Base-by-base conservation (phyloP, 2,113 vertebrate genomes). In the Ciconia boyciana region DNA sequence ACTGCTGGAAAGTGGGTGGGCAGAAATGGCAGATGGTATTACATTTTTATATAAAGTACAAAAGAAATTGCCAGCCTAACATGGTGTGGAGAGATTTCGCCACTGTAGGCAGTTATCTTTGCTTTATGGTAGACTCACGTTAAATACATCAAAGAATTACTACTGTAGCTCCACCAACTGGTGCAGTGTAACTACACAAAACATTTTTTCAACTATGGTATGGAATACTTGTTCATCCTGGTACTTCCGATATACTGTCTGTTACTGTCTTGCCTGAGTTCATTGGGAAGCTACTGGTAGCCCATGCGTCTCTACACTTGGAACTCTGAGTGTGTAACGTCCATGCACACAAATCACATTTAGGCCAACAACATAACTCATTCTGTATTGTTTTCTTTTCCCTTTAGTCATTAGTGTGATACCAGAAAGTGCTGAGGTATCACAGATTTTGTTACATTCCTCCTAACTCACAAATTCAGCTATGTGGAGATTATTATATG, bases 291-390 rank as follows among this genome's bases (percentile, higher is more conserved):
- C 25, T 91, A 5, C 75, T 68, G 66, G 29, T 58, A 54, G 15
- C 19, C n/a, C 9, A 4, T 19, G 17, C 2, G 1, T 66, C 29
- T 54, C 24, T 72, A 2, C 11, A 4, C 9, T 69, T 80, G 32
- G 19, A 77, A n/a, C 36, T 58, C 46, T 10, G 58, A 66, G 49
- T 13, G 13, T 24, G 32, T 31, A 36, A 0, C 2, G 0, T 43
- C 36, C 9, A 3, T 5, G 32, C 26, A 34, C 29, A 17, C 0
- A 3, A 28, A 41, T 34, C 24, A 7, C 0, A 1, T 25, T 60
- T n/a, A 58, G 78, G 25, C 14, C 36, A 49, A 12, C 24, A 52
- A 20, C 8, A 2, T 11, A 17, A 43, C 26, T 62, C 10, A 3
- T 41, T 61, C 34, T 26, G 7, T 25, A 36, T 9, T 74, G 49